Percentiles rank a stretch among this genome's conserved stretches.
These are phyloP conservation scores for Orchesellides sinensis DNA, from an alignment of 2,888 invertebrate species.

Conservation along the genomic window DNA sequence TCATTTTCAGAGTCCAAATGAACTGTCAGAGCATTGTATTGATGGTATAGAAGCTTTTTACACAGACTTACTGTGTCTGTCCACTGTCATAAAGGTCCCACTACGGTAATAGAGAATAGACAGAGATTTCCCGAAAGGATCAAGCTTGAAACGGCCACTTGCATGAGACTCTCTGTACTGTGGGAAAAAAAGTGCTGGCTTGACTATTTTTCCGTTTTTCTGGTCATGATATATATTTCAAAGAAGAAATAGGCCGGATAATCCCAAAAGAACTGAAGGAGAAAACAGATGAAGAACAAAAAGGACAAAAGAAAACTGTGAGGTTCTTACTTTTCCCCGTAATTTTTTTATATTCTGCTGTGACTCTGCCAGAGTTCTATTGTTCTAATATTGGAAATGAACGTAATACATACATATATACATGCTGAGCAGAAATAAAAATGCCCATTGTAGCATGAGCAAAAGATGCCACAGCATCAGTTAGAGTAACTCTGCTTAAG, in stretches of 20 bases:
- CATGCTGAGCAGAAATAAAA: slow-evolving; percentile 34
- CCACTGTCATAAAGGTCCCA: slow-evolving; percentile 58
- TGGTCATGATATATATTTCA: slow-evolving; percentile 62
- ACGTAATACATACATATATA: neutral
- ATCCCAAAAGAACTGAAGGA: slow-evolving; percentile 64
- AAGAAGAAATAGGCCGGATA: slow-evolving; percentile 65
- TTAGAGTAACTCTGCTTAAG: slow-evolving; percentile 48
- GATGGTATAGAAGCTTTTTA: slow-evolving; percentile 59
- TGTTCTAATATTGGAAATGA: slow-evolving; percentile 27
- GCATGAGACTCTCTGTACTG: slow-evolving; percentile 40
- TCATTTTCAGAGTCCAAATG: slow-evolving; percentile 54
- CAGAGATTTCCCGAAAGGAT: slow-evolving; percentile 64
- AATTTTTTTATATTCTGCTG: slow-evolving; percentile 36
- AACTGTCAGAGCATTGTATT: slow-evolving; percentile 66
- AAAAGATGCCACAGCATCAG: slow-evolving; percentile 55
- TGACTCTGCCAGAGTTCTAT: slow-evolving; percentile 42
- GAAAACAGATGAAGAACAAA: slow-evolving; percentile 32
- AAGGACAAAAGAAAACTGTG: slow-evolving; percentile 30
- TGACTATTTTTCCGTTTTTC: slow-evolving; percentile 61
- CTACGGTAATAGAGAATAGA: slow-evolving; percentile 35
- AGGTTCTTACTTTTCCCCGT: slow-evolving; percentile 48
- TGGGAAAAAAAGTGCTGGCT: slow-evolving; percentile 57
- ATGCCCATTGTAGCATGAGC: slow-evolving; percentile 33
- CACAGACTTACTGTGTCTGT: slow-evolving; percentile 55
- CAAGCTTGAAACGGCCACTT: slow-evolving; percentile 54